phyloP scores from a whole-genome alignment of 2,888 invertebrate species.

The Dermolepida albohirtum region DNA sequence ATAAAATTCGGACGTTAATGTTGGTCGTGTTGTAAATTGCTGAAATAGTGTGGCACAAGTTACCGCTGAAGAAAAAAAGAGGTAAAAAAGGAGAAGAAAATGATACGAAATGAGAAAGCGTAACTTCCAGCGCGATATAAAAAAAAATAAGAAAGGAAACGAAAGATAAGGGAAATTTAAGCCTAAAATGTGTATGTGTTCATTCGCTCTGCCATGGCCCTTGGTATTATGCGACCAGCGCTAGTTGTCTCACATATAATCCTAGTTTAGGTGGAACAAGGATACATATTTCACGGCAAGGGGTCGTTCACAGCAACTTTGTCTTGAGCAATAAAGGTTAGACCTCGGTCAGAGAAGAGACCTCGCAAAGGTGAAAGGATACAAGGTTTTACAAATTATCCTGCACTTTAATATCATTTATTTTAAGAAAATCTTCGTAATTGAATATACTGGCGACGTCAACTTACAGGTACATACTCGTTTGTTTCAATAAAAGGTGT shows the following conservation, averaged over 20 bases:
- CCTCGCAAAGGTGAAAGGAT: background rate
- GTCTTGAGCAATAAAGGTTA: constrained; percentile 29
- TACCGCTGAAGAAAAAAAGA: background rate
- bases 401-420: constrained; percentile 3
- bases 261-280: constrained; percentile 25
- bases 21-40: constrained; percentile 8
- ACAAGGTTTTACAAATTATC: constrained; percentile 8
- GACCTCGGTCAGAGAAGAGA: constrained; percentile 17
- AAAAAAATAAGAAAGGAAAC: constrained; percentile 2
- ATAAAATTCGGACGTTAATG: constrained; percentile 18
- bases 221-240: constrained; percentile 16
- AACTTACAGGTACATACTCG: no score
- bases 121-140: constrained; percentile 4
- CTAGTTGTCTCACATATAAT: constrained; percentile 33
- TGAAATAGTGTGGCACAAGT: constrained; percentile 4
- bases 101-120: constrained; percentile 10
- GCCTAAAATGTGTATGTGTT: constrained; percentile 25
- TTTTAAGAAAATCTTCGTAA: constrained; percentile 1
- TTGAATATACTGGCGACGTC: background rate
- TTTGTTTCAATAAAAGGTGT: no score
- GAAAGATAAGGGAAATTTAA: constrained; percentile 20
- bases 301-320: constrained; percentile 23
- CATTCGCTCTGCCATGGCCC: constrained; percentile 15
- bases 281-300: constrained; percentile 21
- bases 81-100: background rate